A percentile compares a stretch with the other conserved stretches of the same genome.
These are phyloP conservation scores for Drosophila macrospina DNA, from an alignment of 2,888 invertebrate genomes.

Conservation along the genomic window DNA sequence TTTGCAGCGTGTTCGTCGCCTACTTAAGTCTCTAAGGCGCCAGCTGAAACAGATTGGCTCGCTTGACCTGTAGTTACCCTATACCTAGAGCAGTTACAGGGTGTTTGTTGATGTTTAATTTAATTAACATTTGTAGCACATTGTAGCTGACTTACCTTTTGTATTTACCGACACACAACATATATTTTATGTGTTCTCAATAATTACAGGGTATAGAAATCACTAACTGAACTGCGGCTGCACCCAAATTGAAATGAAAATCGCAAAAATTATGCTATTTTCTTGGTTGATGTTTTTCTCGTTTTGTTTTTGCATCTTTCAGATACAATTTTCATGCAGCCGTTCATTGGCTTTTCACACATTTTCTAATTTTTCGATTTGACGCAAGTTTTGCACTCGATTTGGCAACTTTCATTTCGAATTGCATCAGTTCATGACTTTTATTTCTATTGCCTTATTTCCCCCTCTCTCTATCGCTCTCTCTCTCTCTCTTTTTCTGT, in stretches of 20 bases:
- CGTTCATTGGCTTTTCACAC: conserved; percentile 51
- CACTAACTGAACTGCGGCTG: conserved; percentile 43
- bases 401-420: conserved; percentile 67
- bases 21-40: too few relatives aligned
- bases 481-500: neutral
- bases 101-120: too few relatives aligned
- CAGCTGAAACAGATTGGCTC: too few relatives aligned
- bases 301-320: conserved; percentile 16
- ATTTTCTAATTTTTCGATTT: conserved; percentile 61
- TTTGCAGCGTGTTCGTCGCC: too few relatives aligned
- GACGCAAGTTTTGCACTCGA: conserved; percentile 73
- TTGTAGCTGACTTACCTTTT: neutral
- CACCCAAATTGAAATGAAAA: conserved; percentile 51
- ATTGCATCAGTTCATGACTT: conserved; percentile 57
- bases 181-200: neutral
- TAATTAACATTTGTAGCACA: too few relatives aligned
- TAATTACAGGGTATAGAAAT: conserved; percentile 19
- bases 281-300: conserved; percentile 2
- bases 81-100: too few relatives aligned
- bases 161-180: neutral
- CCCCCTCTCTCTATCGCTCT: neutral
- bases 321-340: conserved; percentile 20
- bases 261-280: conserved; percentile 35
- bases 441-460: conserved; percentile 20
- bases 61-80: too few relatives aligned